These are phyloP conservation scores for Sebastes diploproa DNA, from an alignment of 2,797 vertebrate species.

Conservation along the genomic window DNA sequence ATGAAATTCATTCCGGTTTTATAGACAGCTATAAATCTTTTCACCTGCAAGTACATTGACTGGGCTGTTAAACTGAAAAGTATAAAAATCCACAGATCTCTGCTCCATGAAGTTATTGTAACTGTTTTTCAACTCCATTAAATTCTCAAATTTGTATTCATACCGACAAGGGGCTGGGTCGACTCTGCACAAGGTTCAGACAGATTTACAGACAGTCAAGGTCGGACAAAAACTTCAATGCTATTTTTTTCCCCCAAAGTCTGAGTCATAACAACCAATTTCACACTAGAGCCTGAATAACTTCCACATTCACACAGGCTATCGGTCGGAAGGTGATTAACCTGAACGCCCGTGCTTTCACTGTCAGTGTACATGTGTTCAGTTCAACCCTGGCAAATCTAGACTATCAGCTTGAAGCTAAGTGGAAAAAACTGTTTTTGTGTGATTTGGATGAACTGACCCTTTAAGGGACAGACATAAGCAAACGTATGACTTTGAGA, in stretches of 20 bases:
- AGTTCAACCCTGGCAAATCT: not conserved
- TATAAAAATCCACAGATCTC: not conserved
- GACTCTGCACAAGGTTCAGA: not conserved
- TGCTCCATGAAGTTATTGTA: not conserved
- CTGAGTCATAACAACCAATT: not conserved
- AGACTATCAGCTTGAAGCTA: not conserved
- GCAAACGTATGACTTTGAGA: not conserved
- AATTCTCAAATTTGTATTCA: not conserved
- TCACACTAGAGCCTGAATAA: not conserved
- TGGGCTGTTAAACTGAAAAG: not conserved
- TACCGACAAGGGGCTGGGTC: not conserved
- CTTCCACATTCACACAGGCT: not conserved
- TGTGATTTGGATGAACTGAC: not conserved
- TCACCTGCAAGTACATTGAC: not conserved
- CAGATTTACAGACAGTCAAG: not conserved
- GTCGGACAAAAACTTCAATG: not conserved
- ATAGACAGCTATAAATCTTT: not conserved
- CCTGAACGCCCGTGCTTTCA: not conserved
- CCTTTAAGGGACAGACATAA: not conserved
- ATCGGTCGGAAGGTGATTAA: not conserved
- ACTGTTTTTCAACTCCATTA: not conserved
- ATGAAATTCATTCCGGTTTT: not conserved
- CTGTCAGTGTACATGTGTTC: not conserved
- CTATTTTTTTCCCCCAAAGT: not conserved
- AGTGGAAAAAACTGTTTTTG: not conserved